Conservation (phyloP, 2,113 vertebrate genomes). For the Syngnathus scovelli region DNA sequence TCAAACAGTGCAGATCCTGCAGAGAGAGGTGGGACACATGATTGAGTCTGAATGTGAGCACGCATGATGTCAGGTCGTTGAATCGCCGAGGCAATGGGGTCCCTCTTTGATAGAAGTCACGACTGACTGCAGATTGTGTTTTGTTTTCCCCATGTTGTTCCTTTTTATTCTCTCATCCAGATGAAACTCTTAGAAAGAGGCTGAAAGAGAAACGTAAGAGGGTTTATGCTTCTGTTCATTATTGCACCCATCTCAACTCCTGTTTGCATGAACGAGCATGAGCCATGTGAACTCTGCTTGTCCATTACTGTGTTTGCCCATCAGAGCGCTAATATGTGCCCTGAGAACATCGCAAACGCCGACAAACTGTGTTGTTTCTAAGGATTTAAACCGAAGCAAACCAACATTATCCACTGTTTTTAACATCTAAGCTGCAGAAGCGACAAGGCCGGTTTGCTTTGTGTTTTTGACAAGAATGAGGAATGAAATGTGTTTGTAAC, state of each 20-base stretch:
- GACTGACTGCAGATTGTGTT: slow-evolving; percentile 22
- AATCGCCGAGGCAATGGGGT: not conserved
- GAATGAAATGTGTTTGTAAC: slow-evolving; percentile 50
- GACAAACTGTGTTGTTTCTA: slow-evolving; percentile 7
- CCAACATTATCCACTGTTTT: slow-evolving; percentile 17
- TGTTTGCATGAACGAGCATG: slow-evolving; percentile 82
- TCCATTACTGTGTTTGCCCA: slow-evolving; percentile 47
- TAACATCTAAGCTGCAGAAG: slow-evolving; percentile 15
- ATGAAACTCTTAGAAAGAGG: slow-evolving; percentile 97
- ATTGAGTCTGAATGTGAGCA: slow-evolving; percentile 15
- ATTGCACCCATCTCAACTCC: slow-evolving; percentile 49
- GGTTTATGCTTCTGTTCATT: slow-evolving; percentile 51
- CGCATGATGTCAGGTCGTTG: slow-evolving; percentile 6
- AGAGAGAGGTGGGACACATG: slow-evolving; percentile 78
- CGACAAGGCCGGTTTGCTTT: slow-evolving; percentile 43
- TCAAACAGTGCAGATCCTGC: slow-evolving; percentile 68
- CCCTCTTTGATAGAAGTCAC: slow-evolving; percentile 1
- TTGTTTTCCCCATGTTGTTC: slow-evolving; percentile 60
- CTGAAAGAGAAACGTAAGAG: slow-evolving; percentile 99
- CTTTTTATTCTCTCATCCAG: slow-evolving; percentile 82
- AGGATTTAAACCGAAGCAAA: slow-evolving; percentile 3
- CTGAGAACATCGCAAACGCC: slow-evolving; percentile 13
- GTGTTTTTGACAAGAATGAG: slow-evolving; percentile 48
- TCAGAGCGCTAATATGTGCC: slow-evolving; percentile 37
- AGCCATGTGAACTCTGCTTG: slow-evolving; percentile 66